A percentile compares a stretch with the other conserved stretches of the same genome.
Conservation (phyloP, 2,888 invertebrate genomes). For the Mayetiola destructor region DNA sequence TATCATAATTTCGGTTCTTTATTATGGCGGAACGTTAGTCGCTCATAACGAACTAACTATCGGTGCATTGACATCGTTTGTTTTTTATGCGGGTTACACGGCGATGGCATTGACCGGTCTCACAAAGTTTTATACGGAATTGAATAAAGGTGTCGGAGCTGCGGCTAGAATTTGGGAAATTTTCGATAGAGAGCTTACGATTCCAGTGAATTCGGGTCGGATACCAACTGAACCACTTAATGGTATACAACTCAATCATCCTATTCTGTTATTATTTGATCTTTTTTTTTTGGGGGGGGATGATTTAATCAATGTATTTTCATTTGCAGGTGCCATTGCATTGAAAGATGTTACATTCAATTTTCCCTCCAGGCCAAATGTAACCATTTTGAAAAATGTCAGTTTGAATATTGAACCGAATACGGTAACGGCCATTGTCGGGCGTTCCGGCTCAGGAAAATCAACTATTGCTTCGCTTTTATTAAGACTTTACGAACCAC, state of each 20-base stretch:
- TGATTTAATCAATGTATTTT: not conserved
- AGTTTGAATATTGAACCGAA: constrained; percentile 51
- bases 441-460: constrained; percentile 89
- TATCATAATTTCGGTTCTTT: constrained; percentile 79
- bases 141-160: constrained; percentile 88
- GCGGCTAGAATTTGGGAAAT: constrained; percentile 81
- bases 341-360: constrained; percentile 60
- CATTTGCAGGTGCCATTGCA: constrained; percentile 44
- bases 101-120: constrained; percentile 80
- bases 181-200: constrained; percentile 61
- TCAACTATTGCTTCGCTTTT: constrained; percentile 78
- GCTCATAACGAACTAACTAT: constrained; percentile 61
- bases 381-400: constrained; percentile 47
- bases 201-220: constrained; percentile 44
- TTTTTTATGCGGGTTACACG: constrained; percentile 87
- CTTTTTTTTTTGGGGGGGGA: too few species aligned
- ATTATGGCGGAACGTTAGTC: constrained; percentile 83
- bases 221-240: constrained; percentile 23
- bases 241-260: too few species aligned
- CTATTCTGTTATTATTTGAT: too few species aligned
- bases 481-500: constrained; percentile 74
- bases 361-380: constrained; percentile 51
- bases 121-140: constrained; percentile 84
- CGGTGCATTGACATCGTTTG: constrained; percentile 83
- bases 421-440: constrained; percentile 66